Evolutionary conservation across 2,113 vertebrate species (phyloP).

Genomic region (Xenopus laevis): DNA sequence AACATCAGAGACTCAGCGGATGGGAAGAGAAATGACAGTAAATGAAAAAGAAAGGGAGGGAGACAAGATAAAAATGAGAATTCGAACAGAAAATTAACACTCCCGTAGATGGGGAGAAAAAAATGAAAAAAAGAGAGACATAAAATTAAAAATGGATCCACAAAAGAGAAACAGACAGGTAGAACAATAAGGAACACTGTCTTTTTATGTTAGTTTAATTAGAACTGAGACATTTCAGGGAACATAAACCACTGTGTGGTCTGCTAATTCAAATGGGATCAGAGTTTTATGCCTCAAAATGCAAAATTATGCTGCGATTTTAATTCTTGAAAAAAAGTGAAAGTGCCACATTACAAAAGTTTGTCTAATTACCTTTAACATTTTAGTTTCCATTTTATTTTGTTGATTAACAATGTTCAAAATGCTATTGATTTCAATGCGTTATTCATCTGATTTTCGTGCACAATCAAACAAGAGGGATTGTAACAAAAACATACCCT

Average conservation of each 20-base stretch:
- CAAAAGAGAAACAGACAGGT: neutral
- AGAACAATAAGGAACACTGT: slow-evolving; percentile 13
- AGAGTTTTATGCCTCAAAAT: slow-evolving; percentile 20
- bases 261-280: slow-evolving; percentile 9
- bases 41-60: slow-evolving; percentile 64
- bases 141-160: slow-evolving; percentile 33
- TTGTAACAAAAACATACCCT: too few species aligned
- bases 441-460: too few species aligned
- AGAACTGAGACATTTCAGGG: slow-evolving; percentile 7
- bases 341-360: too few species aligned
- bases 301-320: slow-evolving; percentile 38
- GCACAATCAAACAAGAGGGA: too few species aligned
- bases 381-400: too few species aligned
- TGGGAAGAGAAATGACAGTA: slow-evolving; percentile 69
- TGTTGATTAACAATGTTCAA: too few species aligned
- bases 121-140: neutral
- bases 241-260: neutral
- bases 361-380: too few species aligned
- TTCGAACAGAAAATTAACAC: slow-evolving; percentile 47
- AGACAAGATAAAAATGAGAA: slow-evolving; percentile 50
- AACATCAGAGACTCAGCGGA: slow-evolving; percentile 65
- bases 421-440: too few species aligned
- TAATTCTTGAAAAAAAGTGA: neutral
- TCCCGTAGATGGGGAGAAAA: neutral
- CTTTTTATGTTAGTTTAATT: slow-evolving; percentile 16